Base-by-base conservation (phyloP, 1,140 invertebrate species). In the Mamestra configurata region DNA sequence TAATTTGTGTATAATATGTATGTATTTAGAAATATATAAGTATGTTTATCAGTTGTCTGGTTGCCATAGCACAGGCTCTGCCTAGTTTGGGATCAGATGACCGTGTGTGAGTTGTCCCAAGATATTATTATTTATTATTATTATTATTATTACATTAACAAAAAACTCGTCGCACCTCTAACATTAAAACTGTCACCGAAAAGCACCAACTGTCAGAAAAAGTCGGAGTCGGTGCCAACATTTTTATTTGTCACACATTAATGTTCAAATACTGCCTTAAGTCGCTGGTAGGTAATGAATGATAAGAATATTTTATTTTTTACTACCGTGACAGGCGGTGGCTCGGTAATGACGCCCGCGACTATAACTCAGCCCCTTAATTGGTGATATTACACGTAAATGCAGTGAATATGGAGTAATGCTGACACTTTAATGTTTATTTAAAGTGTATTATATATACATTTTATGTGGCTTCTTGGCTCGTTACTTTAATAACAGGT, bases 291-390 rank as follows among this genome's bases (percentile, higher is more conserved):
- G 72, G 77, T 72, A 81, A 70, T 84, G 85, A 81, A 70, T 84
- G 85, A 89, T 89, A 90, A 89, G 83, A 85, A 86, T 89, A 89
- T 89, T 88, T 89, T 89, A 82, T 85, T 89, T 89, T 90, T 89
- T 89, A 82, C 79, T 85, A 78, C 27, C 77, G 68, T 81, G 77
- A 79, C 82, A 83, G 83, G 79, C 82, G 80, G 83, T 77, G 80
- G 85, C 76, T 43, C 73, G 6, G 59, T 88, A 86, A 89, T 88
- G 85, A 89, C 84, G 77, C 79, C 80, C 72, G 81, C 83, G 79
- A 75, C 71, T 55, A 79, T 88, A 84, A 83, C 82, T 82, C 80
- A 86, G 79, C 82, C 84, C 79, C 81, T 77, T 83, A 86, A 89
- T 86, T 86, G 84, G 79, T 79, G 57, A 55, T 66, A 82, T 76